Evolutionary conservation across 2,888 invertebrate genomes (phyloP).

Genomic region (Euzophera pinguis): DNA sequence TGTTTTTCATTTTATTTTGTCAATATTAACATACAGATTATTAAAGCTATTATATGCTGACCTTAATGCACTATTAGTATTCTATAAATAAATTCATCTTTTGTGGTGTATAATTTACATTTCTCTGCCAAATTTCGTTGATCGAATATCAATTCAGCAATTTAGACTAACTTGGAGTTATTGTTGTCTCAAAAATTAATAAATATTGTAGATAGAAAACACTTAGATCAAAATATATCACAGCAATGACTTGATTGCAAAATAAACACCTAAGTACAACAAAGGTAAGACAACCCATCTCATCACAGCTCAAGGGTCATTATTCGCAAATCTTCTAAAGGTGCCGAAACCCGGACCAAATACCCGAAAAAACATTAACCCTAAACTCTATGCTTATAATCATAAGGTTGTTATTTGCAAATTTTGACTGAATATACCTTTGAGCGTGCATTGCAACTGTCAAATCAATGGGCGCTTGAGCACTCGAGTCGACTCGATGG

Average conservation of each 20-base stretch:
- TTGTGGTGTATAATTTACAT: too few relatives aligned
- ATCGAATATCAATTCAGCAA: too few relatives aligned
- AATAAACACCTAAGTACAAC: not conserved
- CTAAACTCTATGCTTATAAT: not conserved
- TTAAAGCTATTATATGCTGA: too few relatives aligned
- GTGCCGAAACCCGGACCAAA: constrained; percentile 1
- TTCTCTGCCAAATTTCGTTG: too few relatives aligned
- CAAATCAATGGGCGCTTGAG: constrained; percentile 30
- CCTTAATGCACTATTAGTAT: too few relatives aligned
- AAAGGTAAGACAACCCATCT: not conserved
- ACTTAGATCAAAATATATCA: too few relatives aligned
- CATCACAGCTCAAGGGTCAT: constrained; percentile 11
- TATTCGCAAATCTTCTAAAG: constrained; percentile 13
- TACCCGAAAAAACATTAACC: not conserved
- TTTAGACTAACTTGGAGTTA: too few relatives aligned
- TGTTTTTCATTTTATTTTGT: too few relatives aligned
- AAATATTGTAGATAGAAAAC: too few relatives aligned
- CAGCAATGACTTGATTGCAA: not conserved
- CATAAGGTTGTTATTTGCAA: not conserved
- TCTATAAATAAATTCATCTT: too few relatives aligned
- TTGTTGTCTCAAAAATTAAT: too few relatives aligned
- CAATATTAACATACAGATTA: too few relatives aligned
- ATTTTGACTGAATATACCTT: constrained; percentile 7
- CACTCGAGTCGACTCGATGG: constrained; percentile 26
- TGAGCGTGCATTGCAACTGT: constrained; percentile 25